These are phyloP conservation scores for Danio tinwini DNA, from an alignment of 2,797 vertebrate species.

Conservation along the genomic window DNA sequence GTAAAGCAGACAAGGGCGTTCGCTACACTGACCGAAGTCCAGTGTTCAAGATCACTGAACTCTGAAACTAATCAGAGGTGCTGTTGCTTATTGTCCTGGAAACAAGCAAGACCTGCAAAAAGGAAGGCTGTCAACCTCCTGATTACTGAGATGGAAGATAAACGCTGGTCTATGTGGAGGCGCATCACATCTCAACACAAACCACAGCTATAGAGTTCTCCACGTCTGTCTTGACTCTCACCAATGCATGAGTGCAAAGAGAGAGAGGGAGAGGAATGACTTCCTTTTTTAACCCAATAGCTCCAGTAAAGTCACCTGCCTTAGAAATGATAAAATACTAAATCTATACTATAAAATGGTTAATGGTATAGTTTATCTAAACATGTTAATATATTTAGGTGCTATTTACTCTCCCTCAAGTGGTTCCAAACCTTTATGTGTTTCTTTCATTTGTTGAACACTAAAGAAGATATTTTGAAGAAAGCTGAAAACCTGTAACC, in stretches of 20 bases:
- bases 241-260: constrained; percentile 43
- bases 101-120: constrained; percentile 75
- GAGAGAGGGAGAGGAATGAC: constrained; percentile 46
- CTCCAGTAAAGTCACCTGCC: constrained; percentile 60
- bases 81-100: constrained; percentile 85
- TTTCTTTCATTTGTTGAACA: too few species aligned
- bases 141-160: constrained; percentile 86
- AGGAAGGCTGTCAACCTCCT: constrained; percentile 82
- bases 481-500: too few species aligned
- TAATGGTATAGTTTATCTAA: neutral
- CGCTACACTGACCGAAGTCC: constrained; percentile 77
- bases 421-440: too few species aligned
- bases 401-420: too few species aligned
- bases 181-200: constrained; percentile 74
- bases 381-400: neutral
- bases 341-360: too few species aligned
- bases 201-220: constrained; percentile 80
- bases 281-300: constrained; percentile 48
- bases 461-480: too few species aligned
- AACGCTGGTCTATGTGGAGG: constrained; percentile 78
- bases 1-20: constrained; percentile 80
- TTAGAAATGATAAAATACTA: constrained; percentile 23
- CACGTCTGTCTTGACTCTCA: constrained; percentile 68
- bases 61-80: constrained; percentile 87
- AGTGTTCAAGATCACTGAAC: constrained; percentile 85